A percentile compares a stretch with the other conserved stretches of the same genome.
Conservation (phyloP, 2,113 vertebrate species). For the Bambusicola thoracicus region DNA sequence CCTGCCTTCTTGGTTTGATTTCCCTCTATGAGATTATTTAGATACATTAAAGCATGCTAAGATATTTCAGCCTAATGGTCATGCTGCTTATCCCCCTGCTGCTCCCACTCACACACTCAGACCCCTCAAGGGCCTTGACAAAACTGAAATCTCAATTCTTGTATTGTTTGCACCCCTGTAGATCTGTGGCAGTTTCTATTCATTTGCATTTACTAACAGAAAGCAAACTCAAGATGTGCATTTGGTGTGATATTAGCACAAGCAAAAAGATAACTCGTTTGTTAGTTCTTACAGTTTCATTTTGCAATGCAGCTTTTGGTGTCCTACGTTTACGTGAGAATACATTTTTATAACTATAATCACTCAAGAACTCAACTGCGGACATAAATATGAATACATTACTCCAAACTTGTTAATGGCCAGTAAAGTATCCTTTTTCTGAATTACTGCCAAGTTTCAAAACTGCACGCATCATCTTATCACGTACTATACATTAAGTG, state of each 20-base stretch:
- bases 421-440: constrained; percentile 19
- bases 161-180: neutral
- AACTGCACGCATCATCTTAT: constrained; percentile 38
- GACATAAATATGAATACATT: constrained; percentile 22
- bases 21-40: neutral
- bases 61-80: neutral
- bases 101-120: fast-evolving
- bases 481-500: neutral
- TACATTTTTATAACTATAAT: constrained; percentile 57
- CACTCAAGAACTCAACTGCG: constrained; percentile 50
- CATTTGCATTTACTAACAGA: neutral
- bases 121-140: neutral
- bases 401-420: constrained; percentile 12
- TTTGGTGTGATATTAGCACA: constrained; percentile 1
- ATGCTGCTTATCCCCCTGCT: neutral
- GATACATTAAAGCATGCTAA: neutral
- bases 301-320: constrained; percentile 42
- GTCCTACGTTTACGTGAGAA: constrained; percentile 57
- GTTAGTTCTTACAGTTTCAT: constrained; percentile 46
- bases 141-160: neutral
- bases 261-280: constrained; percentile 51
- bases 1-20: neutral
- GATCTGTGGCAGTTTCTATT: neutral
- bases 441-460: constrained; percentile 53
- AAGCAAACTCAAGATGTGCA: neutral